A percentile compares a stretch with the other conserved stretches of the same genome.
Conservation (phyloP, 2,888 invertebrate species). For the Drosophila formosana region DNA sequence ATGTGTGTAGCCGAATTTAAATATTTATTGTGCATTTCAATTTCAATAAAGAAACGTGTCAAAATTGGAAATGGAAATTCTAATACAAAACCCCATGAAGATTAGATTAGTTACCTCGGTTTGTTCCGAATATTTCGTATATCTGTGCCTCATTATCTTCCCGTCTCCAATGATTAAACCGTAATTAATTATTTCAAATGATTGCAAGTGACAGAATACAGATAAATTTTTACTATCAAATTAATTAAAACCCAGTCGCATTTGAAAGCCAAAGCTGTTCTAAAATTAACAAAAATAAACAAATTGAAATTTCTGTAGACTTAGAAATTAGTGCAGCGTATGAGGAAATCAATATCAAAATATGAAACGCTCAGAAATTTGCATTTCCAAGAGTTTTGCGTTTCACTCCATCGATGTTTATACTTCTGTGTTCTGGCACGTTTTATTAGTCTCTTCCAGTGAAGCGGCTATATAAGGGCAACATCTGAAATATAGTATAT, state of each 20-base stretch:
- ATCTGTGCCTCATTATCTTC: slow-evolving; percentile 13
- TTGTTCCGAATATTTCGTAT: not conserved
- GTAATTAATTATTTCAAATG: slow-evolving; percentile 14
- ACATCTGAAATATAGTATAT: not conserved
- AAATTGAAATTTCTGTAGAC: not conserved
- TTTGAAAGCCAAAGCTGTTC: not conserved
- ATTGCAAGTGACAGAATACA: not conserved
- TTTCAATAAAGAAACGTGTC: slow-evolving; percentile 22
- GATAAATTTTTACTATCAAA: slow-evolving; percentile 4
- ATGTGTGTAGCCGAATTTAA: slow-evolving; percentile 17
- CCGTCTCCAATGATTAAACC: slow-evolving; percentile 3
- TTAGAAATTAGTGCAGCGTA: not conserved
- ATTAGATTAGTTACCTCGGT: slow-evolving; percentile 17
- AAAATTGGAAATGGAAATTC: not conserved
- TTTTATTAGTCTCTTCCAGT: slow-evolving; percentile 25
- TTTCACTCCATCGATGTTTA: slow-evolving; percentile 28
- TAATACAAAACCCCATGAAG: too few relatives aligned
- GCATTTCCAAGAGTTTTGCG: slow-evolving; percentile 34
- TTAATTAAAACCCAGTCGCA: slow-evolving; percentile 2
- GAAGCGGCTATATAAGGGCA: slow-evolving; percentile 9
- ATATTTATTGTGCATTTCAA: slow-evolving; percentile 12
- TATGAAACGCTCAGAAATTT: slow-evolving; percentile 20
- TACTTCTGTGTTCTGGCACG: slow-evolving; percentile 39
- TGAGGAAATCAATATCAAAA: slow-evolving; percentile 21
- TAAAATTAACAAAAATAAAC: not conserved